These are phyloP conservation scores for Calliphora vomitoria DNA, from an alignment of 2,888 invertebrate genomes.

Conservation along the genomic window DNA sequence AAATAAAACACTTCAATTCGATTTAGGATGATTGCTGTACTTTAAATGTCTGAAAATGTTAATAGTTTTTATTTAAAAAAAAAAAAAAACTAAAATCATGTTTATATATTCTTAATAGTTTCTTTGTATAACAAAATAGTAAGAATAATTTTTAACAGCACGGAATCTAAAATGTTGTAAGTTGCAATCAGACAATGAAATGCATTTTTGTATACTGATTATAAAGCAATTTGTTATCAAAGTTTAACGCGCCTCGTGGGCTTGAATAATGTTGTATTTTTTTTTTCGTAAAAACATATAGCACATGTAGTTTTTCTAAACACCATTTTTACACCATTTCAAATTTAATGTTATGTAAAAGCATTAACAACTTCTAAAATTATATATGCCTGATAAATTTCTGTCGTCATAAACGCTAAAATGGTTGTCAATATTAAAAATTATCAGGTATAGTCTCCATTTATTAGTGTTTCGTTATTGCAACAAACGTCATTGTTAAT, in stretches of 20 bases:
- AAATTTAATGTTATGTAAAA: not conserved
- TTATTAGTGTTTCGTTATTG: too few species aligned
- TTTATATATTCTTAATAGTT: slow-evolving; percentile 58
- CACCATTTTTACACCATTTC: slow-evolving; percentile 14
- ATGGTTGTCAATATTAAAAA: too few species aligned
- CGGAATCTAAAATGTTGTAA: slow-evolving; percentile 52
- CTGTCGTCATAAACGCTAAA: too few species aligned
- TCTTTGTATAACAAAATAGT: slow-evolving; percentile 65
- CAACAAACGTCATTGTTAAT: too few species aligned
- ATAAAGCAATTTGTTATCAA: slow-evolving; percentile 52
- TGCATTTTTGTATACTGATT: slow-evolving; percentile 50
- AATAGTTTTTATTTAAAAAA: not conserved
- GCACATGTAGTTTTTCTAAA: not conserved
- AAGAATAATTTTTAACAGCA: slow-evolving; percentile 62
- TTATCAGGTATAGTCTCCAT: too few species aligned
- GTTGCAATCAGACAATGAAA: slow-evolving; percentile 37
- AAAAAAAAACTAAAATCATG: slow-evolving; percentile 33
- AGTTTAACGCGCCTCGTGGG: slow-evolving; percentile 31
- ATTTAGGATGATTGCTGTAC: not conserved
- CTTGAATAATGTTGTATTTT: slow-evolving; percentile 35
- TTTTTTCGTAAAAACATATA: not conserved
- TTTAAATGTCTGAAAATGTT: slow-evolving; percentile 3
- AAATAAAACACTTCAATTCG: too few species aligned
- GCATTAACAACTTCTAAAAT: not conserved
- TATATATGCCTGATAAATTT: too few species aligned